These are phyloP conservation scores for Chiloscyllium plagiosum DNA, from an alignment of 2,113 vertebrate species.

Conservation along the genomic window DNA sequence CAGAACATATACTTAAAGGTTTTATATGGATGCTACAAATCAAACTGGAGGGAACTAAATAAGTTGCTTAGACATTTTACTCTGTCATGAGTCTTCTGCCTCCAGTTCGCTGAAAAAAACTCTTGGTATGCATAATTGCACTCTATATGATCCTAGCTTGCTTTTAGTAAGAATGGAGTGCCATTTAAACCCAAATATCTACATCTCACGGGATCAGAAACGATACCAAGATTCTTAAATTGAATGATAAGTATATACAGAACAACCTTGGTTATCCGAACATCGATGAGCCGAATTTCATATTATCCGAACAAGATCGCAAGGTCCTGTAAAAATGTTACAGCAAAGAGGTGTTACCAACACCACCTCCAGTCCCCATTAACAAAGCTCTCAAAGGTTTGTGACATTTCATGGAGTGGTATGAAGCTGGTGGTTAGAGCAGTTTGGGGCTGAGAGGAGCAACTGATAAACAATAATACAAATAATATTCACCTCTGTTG, in stretches of 20 bases:
- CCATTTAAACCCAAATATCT: background rate
- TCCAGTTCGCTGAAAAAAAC: background rate
- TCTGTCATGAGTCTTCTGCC: background rate
- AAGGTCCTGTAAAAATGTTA: too few species aligned
- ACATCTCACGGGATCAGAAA: background rate
- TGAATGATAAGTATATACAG: background rate
- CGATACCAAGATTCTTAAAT: background rate
- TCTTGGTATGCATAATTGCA: background rate
- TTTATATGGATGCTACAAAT: background rate
- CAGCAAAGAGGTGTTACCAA: too few species aligned
- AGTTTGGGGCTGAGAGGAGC: too few species aligned
- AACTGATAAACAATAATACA: too few species aligned
- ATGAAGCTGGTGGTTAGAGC: too few species aligned
- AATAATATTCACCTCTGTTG: too few species aligned
- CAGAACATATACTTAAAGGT: background rate
- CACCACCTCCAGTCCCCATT: too few species aligned
- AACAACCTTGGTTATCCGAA: too few species aligned
- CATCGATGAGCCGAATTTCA: too few species aligned
- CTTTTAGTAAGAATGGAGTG: background rate
- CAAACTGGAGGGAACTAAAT: background rate
- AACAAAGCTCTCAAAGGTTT: too few species aligned
- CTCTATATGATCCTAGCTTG: background rate
- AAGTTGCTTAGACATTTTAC: background rate
- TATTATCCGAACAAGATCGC: too few species aligned
- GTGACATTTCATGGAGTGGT: too few species aligned